Evolutionary conservation across 2,797 vertebrate species (phyloP).

Genomic region (Neosilurus hyrtlii): DNA sequence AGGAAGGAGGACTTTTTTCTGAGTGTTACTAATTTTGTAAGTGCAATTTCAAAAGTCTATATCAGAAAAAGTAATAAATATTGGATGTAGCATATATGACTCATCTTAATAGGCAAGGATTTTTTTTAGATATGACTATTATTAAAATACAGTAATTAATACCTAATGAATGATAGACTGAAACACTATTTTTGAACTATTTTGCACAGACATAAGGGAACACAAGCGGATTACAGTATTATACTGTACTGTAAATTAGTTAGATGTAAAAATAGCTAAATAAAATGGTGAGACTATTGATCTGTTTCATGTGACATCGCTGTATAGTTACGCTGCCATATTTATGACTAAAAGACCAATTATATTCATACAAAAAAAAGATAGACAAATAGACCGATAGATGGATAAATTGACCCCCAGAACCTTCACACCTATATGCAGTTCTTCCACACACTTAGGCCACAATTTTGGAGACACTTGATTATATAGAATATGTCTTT

Average conservation of each 20-base stretch:
- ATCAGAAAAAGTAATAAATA: no score
- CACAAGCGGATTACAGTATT: neutral
- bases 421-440: no score
- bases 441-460: no score
- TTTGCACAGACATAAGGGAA: neutral
- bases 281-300: neutral
- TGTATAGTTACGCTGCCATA: neutral
- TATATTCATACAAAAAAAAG: no score
- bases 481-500: no score
- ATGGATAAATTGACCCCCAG: neutral
- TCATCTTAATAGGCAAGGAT: neutral
- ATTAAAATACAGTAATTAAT: neutral
- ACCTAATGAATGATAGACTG: neutral
- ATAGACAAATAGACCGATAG: neutral
- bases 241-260: neutral
- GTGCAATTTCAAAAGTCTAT: neutral
- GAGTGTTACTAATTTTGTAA: conserved; percentile 1
- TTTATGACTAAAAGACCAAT: neutral
- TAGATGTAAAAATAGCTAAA: neutral
- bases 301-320: neutral
- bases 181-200: neutral
- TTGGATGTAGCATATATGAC: neutral
- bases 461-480: no score
- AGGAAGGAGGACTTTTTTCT: neutral
- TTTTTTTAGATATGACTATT: neutral